A percentile compares a stretch with the other conserved stretches of the same genome.
Evolutionary conservation across 2,113 vertebrate species (phyloP).

Genomic region (Cairina moschata): DNA sequence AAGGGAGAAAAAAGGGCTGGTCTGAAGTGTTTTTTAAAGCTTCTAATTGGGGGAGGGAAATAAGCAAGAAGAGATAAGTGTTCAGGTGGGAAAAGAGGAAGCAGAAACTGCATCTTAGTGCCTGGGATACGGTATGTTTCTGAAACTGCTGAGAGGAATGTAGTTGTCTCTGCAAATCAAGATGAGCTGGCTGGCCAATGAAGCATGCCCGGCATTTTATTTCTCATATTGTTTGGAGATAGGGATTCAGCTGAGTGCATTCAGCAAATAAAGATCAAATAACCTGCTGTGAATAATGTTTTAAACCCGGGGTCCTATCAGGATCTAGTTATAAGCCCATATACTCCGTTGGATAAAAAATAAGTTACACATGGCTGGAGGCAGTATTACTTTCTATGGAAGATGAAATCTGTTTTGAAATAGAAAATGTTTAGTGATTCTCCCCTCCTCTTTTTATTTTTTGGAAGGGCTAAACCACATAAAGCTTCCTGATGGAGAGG

Average conservation of each 20-base stretch:
- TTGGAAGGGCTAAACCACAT: slow-evolving; percentile 34
- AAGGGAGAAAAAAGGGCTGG: not conserved
- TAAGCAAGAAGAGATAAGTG: not conserved
- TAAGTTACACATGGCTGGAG: slow-evolving; percentile 78
- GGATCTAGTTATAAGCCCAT: slow-evolving; percentile 80
- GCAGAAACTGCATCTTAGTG: not conserved
- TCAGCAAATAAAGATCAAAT: slow-evolving; percentile 83
- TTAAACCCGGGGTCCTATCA: slow-evolving; percentile 79
- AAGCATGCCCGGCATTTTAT: slow-evolving; percentile 76
- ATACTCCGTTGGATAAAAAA: slow-evolving; percentile 77
- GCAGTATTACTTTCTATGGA: slow-evolving; percentile 72
- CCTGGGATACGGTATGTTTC: slow-evolving; percentile 14
- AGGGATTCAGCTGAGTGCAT: slow-evolving; percentile 78
- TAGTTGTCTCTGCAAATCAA: slow-evolving; percentile 72
- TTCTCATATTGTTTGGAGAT: slow-evolving; percentile 82
- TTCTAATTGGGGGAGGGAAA: not conserved
- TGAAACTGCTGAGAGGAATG: slow-evolving; percentile 66
- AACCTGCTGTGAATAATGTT: slow-evolving; percentile 83
- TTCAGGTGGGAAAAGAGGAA: not conserved
- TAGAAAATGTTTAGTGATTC: slow-evolving; percentile 63
- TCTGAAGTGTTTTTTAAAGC: not conserved
- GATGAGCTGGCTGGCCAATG: slow-evolving; percentile 74
- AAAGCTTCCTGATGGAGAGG: slow-evolving; percentile 9
- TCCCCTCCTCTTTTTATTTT: slow-evolving; percentile 34
- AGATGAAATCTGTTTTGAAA: slow-evolving; percentile 74